phyloP scores from a whole-genome alignment of 1,140 invertebrate genomes.

The Pseudomyrmex sp. region DNA sequence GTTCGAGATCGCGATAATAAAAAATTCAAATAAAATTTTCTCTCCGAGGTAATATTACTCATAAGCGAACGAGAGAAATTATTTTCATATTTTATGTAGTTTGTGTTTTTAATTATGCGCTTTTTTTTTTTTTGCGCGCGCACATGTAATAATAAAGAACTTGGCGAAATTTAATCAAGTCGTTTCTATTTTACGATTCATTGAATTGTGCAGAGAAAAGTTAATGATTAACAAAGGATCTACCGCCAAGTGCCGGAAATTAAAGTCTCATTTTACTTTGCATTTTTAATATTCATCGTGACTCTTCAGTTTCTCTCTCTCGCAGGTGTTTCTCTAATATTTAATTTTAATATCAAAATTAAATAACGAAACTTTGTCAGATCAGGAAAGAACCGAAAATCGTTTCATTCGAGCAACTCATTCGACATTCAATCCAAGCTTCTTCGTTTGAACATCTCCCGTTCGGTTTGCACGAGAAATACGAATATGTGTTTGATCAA shows the following conservation, averaged over 20 bases:
- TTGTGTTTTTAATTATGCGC: background rate
- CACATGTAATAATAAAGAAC: background rate
- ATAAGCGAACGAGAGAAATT: background rate
- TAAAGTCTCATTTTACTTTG: background rate
- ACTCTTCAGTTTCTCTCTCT: background rate
- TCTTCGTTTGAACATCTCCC: background rate
- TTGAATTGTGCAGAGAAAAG: too few species aligned
- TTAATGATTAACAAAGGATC: background rate
- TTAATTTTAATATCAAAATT: background rate
- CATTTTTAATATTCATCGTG: background rate
- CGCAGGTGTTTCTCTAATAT: background rate
- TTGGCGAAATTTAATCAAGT: background rate
- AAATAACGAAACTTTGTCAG: background rate
- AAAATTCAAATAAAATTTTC: background rate
- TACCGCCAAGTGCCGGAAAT: background rate
- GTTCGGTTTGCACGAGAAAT: constrained; percentile 6
- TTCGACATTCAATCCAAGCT: constrained; percentile 8
- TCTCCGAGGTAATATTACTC: too few species aligned
- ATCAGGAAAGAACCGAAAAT: background rate
- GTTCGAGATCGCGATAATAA: background rate
- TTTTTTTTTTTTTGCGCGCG: background rate
- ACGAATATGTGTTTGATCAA: constrained; percentile 18
- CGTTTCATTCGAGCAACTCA: constrained; percentile 5
- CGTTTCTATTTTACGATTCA: background rate
- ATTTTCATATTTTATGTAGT: background rate